Percentiles rank a stretch among this genome's conserved stretches.
phyloP scores from a whole-genome alignment of 2,113 vertebrate species.

The Piaya cayana region DNA sequence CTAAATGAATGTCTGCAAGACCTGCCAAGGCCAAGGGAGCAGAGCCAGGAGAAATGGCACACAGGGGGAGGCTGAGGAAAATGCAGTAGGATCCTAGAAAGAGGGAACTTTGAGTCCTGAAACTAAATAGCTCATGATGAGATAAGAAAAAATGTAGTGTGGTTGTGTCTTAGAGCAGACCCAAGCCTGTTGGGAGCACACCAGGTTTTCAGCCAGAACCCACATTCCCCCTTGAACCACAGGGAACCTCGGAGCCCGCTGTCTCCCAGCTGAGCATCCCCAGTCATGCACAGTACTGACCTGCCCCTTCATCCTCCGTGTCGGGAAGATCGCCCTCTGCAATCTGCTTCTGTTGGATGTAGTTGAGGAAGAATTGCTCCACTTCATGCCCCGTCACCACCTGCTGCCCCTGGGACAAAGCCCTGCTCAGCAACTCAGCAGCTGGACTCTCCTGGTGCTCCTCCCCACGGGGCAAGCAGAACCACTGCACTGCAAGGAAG shows the following conservation, averaged over 20 bases:
- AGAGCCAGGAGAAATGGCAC: not conserved
- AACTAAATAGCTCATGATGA: not conserved
- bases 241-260: not conserved
- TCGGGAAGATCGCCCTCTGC: constrained; percentile 82
- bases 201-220: not conserved
- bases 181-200: not conserved
- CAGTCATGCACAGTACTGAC: not conserved
- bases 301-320: constrained; percentile 65
- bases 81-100: not conserved
- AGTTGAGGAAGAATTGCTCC: constrained; percentile 82
- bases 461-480: constrained; percentile 22
- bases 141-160: not conserved
- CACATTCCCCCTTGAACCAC: not conserved
- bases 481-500: constrained; percentile 80
- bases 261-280: not conserved
- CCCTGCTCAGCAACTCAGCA: not conserved
- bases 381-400: constrained; percentile 50
- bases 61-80: not conserved
- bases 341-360: constrained; percentile 83
- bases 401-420: not conserved
- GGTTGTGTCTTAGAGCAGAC: not conserved
- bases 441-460: not conserved
- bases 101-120: not conserved
- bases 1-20: not conserved
- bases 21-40: not conserved